These are phyloP conservation scores for Tetramorium alpestre DNA, from an alignment of 1,140 invertebrate species.

Conservation along the genomic window DNA sequence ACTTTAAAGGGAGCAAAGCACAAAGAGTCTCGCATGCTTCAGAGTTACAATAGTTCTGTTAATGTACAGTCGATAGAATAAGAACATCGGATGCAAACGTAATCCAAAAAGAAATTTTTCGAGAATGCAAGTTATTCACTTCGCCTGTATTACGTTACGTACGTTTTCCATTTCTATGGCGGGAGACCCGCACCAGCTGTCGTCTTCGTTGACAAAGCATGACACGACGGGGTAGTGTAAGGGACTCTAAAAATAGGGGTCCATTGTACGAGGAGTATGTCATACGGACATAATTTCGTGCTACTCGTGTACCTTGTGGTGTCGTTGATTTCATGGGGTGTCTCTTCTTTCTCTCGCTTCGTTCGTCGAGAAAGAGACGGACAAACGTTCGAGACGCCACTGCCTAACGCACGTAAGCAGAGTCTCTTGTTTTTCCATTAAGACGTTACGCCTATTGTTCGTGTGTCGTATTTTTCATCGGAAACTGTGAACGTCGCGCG, in stretches of 20 bases:
- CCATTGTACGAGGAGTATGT: constrained; percentile 60
- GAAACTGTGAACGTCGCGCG: neutral
- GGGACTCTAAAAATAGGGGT: constrained; percentile 70
- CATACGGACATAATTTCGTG: neutral
- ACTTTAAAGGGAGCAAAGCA: neutral
- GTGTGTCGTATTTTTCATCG: constrained; percentile 11
- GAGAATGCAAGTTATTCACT: constrained; percentile 5
- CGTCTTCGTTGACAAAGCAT: neutral
- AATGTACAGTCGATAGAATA: neutral
- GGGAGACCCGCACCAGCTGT: constrained; percentile 68
- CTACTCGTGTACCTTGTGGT: neutral
- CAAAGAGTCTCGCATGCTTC: neutral
- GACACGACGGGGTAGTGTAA: constrained; percentile 24
- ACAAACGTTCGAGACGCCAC: constrained; percentile 17
- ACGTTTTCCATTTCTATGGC: constrained; percentile 61
- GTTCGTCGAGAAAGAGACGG: neutral
- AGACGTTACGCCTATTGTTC: constrained; percentile 25
- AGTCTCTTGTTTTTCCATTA: constrained; percentile 57
- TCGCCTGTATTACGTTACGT: neutral
- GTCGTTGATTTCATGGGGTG: constrained; percentile 60
- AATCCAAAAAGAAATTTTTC: neutral
- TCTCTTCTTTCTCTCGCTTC: neutral
- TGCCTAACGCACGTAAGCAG: no score
- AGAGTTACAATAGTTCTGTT: constrained; percentile 1
- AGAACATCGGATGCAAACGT: neutral